Conservation (phyloP, 2,888 invertebrate species). For the Megastigmus dorsalis region DNA sequence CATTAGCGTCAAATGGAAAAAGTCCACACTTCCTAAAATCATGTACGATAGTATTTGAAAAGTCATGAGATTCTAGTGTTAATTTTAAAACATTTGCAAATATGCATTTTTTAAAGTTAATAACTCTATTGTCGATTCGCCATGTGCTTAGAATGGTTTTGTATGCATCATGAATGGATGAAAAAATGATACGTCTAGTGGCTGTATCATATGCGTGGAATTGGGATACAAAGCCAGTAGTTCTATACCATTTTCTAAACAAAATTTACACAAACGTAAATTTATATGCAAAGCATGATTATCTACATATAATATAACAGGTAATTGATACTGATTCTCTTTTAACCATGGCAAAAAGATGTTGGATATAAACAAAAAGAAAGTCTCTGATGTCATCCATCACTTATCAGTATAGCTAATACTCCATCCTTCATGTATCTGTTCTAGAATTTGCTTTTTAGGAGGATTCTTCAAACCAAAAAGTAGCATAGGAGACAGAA, state of each 20-base stretch:
- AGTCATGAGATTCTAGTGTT: background rate
- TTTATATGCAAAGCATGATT: background rate
- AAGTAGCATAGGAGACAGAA: no score
- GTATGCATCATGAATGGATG: background rate
- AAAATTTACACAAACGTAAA: background rate
- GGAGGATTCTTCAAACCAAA: no score
- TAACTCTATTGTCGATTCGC: background rate
- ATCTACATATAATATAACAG: background rate
- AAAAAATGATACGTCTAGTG: background rate
- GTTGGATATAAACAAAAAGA: background rate
- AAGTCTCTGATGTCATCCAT: background rate
- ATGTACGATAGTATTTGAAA: background rate
- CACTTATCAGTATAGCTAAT: background rate
- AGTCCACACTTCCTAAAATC: background rate
- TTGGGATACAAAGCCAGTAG: background rate
- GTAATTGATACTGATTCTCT: background rate
- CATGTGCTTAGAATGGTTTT: background rate
- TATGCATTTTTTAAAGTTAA: background rate
- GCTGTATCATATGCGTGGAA: background rate
- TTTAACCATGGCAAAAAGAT: background rate
- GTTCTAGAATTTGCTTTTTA: background rate
- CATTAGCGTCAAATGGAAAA: constrained; percentile 1
- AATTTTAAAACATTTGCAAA: background rate
- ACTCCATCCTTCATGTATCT: background rate
- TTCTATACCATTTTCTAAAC: background rate